phyloP scores from a whole-genome alignment of 2,888 invertebrate genomes.

The Synergus gifuensis region DNA sequence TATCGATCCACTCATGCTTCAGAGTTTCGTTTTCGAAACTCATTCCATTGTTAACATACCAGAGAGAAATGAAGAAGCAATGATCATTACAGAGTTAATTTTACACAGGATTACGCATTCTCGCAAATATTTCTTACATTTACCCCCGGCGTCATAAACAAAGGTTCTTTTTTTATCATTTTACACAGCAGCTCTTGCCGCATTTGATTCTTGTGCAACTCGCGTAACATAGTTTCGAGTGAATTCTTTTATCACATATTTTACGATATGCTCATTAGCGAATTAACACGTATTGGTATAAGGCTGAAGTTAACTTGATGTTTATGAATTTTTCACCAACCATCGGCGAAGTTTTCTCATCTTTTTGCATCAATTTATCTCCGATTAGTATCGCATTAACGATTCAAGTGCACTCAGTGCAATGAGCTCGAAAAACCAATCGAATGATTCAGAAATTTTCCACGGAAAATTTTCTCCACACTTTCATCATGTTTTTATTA shows the following conservation, averaged over 20 bases:
- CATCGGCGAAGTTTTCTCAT: conserved; percentile 6
- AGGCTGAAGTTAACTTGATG: not conserved
- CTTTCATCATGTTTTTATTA: not conserved
- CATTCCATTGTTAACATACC: not conserved
- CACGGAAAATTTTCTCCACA: not conserved
- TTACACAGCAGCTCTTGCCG: not conserved
- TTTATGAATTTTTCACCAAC: conserved; percentile 24
- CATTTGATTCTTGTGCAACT: conserved; percentile 2
- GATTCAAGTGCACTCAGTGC: conserved; percentile 21
- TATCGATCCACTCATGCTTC: not conserved
- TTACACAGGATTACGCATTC: not conserved
- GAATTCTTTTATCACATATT: conserved; percentile 5
- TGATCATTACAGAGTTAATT: not conserved
- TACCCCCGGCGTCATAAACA: not conserved
- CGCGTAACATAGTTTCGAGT: not conserved
- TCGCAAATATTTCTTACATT: not conserved
- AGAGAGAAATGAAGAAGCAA: not conserved
- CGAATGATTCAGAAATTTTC: not conserved
- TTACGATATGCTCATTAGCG: conserved; percentile 4
- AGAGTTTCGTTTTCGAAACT: not conserved
- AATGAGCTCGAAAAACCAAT: conserved; percentile 19
- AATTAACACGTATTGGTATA: not conserved
- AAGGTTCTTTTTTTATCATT: not conserved
- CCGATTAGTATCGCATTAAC: not conserved
- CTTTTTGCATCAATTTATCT: conserved; percentile 7